These are phyloP conservation scores for Sebastes minor DNA, from an alignment of 2,797 vertebrate genomes.

Conservation along the genomic window DNA sequence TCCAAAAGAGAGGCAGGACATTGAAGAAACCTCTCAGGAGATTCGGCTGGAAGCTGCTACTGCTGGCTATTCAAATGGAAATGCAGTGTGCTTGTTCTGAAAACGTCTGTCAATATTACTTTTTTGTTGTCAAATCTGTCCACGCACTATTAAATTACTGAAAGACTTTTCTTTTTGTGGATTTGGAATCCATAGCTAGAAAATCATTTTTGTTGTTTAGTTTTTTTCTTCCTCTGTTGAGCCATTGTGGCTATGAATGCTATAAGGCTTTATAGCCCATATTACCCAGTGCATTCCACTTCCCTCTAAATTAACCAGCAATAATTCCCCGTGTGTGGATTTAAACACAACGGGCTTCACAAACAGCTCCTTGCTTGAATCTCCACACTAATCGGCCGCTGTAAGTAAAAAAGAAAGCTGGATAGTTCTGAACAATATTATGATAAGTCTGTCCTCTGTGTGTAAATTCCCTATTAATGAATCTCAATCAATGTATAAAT, in stretches of 20 bases:
- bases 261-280: not conserved
- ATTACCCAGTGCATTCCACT: conserved; percentile 4
- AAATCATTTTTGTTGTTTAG: not conserved
- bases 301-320: not conserved
- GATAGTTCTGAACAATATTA: not conserved
- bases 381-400: not conserved
- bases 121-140: no score
- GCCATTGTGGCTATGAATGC: not conserved
- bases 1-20: not conserved
- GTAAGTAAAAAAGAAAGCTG: not conserved
- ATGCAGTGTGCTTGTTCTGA: no score
- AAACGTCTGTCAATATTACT: no score
- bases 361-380: not conserved
- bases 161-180: no score
- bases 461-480: conserved; percentile 12
- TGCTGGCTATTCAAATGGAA: no score
- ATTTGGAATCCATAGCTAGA: no score
- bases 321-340: not conserved
- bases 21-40: no score
- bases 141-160: no score
- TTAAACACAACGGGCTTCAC: not conserved
- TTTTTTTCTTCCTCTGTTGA: not conserved
- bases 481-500: conserved; percentile 45
- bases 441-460: conserved; percentile 13
- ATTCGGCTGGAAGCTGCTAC: no score